These are phyloP conservation scores for Anguilla japonica DNA, from an alignment of 2,113 vertebrate species.

Conservation along the genomic window DNA sequence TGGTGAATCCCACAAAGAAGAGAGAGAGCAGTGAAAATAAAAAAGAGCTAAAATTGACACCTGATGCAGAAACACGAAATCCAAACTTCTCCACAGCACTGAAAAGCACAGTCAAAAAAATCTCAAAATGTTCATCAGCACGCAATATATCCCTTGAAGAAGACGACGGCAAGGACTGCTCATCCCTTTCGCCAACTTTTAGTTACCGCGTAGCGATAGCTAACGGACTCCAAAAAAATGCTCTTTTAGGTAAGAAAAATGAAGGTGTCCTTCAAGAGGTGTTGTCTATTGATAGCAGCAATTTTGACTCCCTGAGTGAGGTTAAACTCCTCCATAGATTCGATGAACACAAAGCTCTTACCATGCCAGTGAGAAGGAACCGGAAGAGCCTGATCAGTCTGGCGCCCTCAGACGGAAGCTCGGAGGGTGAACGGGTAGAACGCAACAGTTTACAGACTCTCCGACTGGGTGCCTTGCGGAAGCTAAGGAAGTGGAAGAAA, in stretches of 20 bases:
- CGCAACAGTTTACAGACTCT: slow-evolving; percentile 83
- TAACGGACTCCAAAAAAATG: slow-evolving; percentile 85
- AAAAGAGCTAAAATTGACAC: slow-evolving; percentile 79
- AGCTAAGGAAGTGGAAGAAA: slow-evolving; percentile 98
- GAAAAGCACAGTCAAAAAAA: slow-evolving; percentile 91
- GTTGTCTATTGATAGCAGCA: slow-evolving; percentile 84
- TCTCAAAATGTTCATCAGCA: slow-evolving; percentile 87
- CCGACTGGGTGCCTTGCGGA: slow-evolving; percentile 87
- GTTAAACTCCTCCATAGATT: slow-evolving; percentile 73
- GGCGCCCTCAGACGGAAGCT: slow-evolving; percentile 93
- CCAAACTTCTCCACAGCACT: slow-evolving; percentile 84
- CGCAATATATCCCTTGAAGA: slow-evolving; percentile 85
- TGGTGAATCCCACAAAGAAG: slow-evolving; percentile 88
- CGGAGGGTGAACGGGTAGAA: slow-evolving; percentile 88
- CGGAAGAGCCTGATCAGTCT: slow-evolving; percentile 94
- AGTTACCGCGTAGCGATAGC: slow-evolving; percentile 97
- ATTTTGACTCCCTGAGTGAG: slow-evolving; percentile 85
- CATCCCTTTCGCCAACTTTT: slow-evolving; percentile 93
- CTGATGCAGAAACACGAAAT: slow-evolving; percentile 75
- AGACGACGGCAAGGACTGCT: slow-evolving; percentile 81
- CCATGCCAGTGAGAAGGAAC: slow-evolving; percentile 93
- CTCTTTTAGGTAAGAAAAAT: slow-evolving; percentile 72
- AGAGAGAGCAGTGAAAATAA: slow-evolving; percentile 83
- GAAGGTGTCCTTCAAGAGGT: slow-evolving; percentile 80
- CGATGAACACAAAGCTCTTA: slow-evolving; percentile 74